These are phyloP conservation scores for Cataglyphis livida DNA, from an alignment of 2,888 invertebrate species.

Conservation along the genomic window DNA sequence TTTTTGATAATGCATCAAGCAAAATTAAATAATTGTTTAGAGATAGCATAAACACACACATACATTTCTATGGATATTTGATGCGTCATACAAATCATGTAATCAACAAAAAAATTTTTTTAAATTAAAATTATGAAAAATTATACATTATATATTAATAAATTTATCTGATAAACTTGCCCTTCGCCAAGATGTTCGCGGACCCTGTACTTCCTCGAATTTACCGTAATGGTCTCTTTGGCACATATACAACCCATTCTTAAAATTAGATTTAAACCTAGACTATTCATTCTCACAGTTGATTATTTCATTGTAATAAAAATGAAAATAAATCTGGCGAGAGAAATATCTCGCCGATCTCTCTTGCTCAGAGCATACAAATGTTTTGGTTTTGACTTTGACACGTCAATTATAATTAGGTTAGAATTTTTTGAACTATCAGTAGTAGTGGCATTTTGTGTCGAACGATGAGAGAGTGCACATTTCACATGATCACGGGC, in stretches of 20 bases:
- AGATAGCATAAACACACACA: neutral
- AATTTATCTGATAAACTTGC: conserved; percentile 85
- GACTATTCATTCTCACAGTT: conserved; percentile 88
- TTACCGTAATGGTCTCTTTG: conserved; percentile 90
- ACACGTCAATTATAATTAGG: neutral
- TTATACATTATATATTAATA: neutral
- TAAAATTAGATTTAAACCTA: conserved; percentile 90
- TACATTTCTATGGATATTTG: neutral
- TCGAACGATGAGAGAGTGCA: no score
- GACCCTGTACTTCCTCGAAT: conserved; percentile 90
- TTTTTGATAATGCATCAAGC: neutral
- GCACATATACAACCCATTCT: conserved; percentile 93
- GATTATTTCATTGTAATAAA: conserved; percentile 18
- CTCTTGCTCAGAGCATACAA: neutral
- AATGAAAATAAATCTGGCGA: neutral
- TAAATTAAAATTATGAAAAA: neutral
- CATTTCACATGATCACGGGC: no score
- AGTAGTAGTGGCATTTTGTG: no score
- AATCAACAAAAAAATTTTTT: no score
- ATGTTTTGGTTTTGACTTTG: neutral
- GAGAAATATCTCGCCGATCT: conserved; percentile 1
- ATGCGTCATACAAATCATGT: neutral
- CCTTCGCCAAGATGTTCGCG: conserved; percentile 92
- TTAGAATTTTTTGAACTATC: neutral
- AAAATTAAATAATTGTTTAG: neutral